Evolutionary conservation across 2,113 vertebrate genomes (phyloP), one percentile per base, ranked within the genome.

Genomic region (Tursiops truncatus): DNA sequence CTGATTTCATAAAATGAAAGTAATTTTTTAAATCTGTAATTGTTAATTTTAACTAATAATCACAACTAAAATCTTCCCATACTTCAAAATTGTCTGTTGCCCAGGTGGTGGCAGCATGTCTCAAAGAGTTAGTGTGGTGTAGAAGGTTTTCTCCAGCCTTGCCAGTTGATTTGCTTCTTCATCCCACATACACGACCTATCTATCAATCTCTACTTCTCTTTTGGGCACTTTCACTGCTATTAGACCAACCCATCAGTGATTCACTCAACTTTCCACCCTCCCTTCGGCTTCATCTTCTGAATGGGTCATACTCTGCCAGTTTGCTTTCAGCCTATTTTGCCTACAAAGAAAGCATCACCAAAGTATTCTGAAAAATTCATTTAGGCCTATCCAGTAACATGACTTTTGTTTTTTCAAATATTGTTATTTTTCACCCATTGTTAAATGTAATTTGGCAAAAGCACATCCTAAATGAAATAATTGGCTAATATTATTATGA

Each of bases 51-150:
- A 95, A 81, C 60, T 86, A 41, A 33, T 44, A 50, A 63, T 79
- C 71, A 90, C n/a, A 67, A 76, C 44, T 94, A 14, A 86, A 89
- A 73, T 93, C 13, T 65, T 47, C 58, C 68, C 31, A 13, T 62
- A 86, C 28, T 96, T 97, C 26, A 80, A 25, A 94, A 81, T 62
- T 95, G 76, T 60, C 63, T 89, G 0, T 11, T 97, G 92, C 80
- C 94, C 94, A 97, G 76, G 79, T 97, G 96, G 94, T 97, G 96
- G 96, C 97, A 97, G 96, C 89, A 96, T 67, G 70, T 77, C 65
- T 96, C 94, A 96, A 63, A 96, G 80, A 96, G 95, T 93, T 80
- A 4, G 31, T 50, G 25, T 89, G 58, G 8, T 79, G 6, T n/a
- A 50, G 56, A 85, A 68, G 74, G 15, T 80, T 94, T 90, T 91